Percentiles rank a stretch among this genome's conserved stretches.
phyloP scores from a whole-genome alignment of 1,140 invertebrate genomes.

The Mamestra configurata region DNA sequence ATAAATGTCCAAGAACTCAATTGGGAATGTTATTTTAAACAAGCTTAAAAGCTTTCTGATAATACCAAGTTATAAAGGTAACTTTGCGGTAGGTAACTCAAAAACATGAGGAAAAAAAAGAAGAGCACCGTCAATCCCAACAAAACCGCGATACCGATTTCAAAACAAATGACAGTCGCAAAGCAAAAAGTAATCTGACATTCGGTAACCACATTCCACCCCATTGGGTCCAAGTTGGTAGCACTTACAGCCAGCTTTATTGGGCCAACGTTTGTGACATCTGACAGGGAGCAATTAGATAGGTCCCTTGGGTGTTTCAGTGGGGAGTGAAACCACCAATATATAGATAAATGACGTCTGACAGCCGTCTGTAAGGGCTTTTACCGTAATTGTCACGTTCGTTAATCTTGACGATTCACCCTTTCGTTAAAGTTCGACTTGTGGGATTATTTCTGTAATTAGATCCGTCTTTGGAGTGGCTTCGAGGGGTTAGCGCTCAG shows the following conservation, averaged over 20 bases:
- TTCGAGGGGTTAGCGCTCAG: conserved; percentile 23
- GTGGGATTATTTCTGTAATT: conserved; percentile 43
- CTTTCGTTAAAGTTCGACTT: conserved; percentile 33
- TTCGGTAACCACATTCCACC: conserved; percentile 11
- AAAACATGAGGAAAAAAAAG: too few species aligned
- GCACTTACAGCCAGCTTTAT: conserved; percentile 40
- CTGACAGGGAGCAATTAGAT: conserved; percentile 45
- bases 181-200: background rate
- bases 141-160: background rate
- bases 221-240: conserved; percentile 20
- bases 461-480: conserved; percentile 23
- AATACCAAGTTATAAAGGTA: too few species aligned
- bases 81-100: too few species aligned
- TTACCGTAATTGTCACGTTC: conserved; percentile 59
- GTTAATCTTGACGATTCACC: conserved; percentile 44
- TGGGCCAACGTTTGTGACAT: conserved; percentile 49
- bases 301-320: conserved; percentile 43
- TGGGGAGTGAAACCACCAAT: conserved; percentile 41
- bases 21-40: background rate
- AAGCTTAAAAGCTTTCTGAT: too few species aligned
- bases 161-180: conserved; percentile 20
- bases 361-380: conserved; percentile 51
- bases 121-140: too few species aligned
- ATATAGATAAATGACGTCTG: conserved; percentile 47
- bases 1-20: background rate